phyloP scores from a whole-genome alignment of 2,797 vertebrate species.

The Orestias chungarensis region DNA sequence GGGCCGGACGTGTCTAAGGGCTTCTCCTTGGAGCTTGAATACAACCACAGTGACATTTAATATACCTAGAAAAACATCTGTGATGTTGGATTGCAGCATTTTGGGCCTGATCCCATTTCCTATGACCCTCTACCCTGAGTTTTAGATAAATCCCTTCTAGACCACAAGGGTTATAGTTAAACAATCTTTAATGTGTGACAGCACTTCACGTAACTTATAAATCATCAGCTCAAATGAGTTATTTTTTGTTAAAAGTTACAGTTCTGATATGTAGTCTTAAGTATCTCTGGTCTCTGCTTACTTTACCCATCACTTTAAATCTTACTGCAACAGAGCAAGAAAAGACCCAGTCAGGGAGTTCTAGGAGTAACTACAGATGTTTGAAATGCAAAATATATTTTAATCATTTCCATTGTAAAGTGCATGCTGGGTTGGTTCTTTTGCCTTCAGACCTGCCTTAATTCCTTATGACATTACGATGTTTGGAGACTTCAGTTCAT shows the following conservation, averaged over 20 bases:
- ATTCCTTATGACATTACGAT: neutral
- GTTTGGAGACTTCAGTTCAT: neutral
- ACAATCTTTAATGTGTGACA: neutral
- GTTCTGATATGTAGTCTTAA: neutral
- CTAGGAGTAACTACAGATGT: neutral
- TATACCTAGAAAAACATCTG: conserved; percentile 48
- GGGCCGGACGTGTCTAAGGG: conserved; percentile 6
- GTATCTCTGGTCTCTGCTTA: neutral
- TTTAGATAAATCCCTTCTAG: neutral
- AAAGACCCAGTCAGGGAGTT: neutral
- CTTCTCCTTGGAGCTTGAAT: conserved; percentile 25
- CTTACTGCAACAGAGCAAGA: neutral
- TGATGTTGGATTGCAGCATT: conserved; percentile 4
- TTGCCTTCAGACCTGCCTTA: neutral
- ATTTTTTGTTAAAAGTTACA: neutral
- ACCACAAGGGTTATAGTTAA: neutral
- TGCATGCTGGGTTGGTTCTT: neutral
- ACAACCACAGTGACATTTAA: conserved; percentile 26
- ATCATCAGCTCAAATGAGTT: neutral
- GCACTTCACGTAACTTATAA: neutral
- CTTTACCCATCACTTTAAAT: neutral
- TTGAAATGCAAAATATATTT: neutral
- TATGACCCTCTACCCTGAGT: neutral
- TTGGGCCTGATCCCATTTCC: conserved; percentile 11
- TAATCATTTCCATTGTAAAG: neutral